phyloP scores from a whole-genome alignment of 2,113 vertebrate species.

The Drymodes brunneopygia region DNA sequence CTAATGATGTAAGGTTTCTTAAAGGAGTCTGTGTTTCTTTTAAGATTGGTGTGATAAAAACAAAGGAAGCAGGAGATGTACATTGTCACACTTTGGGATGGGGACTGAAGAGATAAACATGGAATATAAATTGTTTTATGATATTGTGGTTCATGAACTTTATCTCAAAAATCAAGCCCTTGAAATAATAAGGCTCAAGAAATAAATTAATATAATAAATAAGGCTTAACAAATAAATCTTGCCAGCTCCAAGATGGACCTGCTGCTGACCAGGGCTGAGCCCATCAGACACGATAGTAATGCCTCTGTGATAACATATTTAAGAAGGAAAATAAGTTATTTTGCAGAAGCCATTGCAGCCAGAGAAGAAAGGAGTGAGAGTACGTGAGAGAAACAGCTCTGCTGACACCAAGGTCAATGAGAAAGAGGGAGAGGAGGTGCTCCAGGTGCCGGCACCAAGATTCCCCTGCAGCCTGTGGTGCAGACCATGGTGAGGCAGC shows the following conservation, averaged over 20 bases:
- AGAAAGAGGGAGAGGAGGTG: background rate
- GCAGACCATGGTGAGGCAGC: background rate
- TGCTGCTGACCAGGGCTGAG: background rate
- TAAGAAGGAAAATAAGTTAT: background rate
- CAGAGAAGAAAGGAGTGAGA: background rate
- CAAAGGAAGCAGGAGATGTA: background rate
- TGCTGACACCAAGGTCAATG: background rate
- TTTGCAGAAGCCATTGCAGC: background rate
- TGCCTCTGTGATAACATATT: background rate
- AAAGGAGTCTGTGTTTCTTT: background rate
- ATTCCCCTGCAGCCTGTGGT: background rate
- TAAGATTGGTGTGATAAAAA: background rate
- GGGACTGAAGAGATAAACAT: background rate
- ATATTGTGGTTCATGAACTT: background rate
- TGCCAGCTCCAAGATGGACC: background rate
- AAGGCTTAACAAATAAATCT: background rate
- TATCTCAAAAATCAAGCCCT: background rate
- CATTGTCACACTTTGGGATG: background rate
- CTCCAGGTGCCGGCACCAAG: background rate
- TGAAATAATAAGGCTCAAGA: background rate
- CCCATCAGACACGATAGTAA: background rate
- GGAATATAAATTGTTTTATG: background rate
- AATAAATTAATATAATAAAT: background rate
- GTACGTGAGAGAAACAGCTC: background rate
- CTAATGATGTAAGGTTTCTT: background rate